Percentiles rank a stretch among this genome's conserved stretches.
phyloP scores from a whole-genome alignment of 2,797 vertebrate species.

The Momotus momota region DNA sequence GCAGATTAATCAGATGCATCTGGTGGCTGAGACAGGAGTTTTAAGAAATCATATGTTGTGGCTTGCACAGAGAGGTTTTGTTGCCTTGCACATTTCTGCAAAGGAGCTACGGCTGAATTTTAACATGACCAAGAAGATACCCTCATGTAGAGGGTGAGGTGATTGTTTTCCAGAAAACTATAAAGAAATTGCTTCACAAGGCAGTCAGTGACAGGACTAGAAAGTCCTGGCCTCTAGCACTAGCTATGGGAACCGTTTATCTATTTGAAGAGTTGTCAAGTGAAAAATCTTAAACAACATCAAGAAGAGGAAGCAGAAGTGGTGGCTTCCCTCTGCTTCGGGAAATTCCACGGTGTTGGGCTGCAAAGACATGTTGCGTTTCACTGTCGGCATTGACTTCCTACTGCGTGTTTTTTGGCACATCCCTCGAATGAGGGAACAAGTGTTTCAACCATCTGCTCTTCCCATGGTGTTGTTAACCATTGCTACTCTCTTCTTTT shows the following conservation, averaged over 20 bases:
- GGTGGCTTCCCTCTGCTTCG: not conserved
- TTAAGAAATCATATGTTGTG: not conserved
- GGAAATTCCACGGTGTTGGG: conserved; percentile 10
- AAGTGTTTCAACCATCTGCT: not conserved
- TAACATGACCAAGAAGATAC: not conserved
- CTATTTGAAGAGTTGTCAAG: not conserved
- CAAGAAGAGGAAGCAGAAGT: conserved; percentile 28
- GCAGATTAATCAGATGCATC: not conserved
- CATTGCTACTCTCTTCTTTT: not conserved
- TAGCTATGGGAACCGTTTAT: not conserved
- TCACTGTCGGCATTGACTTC: not conserved
- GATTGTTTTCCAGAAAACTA: not conserved
- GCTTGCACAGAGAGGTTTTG: not conserved
- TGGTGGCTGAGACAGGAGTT: rapidly evolving
- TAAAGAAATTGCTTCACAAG: not conserved
- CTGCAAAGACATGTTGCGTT: not conserved
- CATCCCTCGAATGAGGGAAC: not conserved
- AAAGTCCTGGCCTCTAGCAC: not conserved
- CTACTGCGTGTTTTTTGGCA: not conserved
- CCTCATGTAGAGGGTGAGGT: not conserved
- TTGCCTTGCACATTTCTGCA: not conserved
- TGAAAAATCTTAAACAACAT: not conserved
- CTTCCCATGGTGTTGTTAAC: not conserved
- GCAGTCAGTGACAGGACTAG: not conserved
- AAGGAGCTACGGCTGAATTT: not conserved